Conservation (phyloP, 2,888 invertebrate genomes). For the Lysandra bellargus region DNA sequence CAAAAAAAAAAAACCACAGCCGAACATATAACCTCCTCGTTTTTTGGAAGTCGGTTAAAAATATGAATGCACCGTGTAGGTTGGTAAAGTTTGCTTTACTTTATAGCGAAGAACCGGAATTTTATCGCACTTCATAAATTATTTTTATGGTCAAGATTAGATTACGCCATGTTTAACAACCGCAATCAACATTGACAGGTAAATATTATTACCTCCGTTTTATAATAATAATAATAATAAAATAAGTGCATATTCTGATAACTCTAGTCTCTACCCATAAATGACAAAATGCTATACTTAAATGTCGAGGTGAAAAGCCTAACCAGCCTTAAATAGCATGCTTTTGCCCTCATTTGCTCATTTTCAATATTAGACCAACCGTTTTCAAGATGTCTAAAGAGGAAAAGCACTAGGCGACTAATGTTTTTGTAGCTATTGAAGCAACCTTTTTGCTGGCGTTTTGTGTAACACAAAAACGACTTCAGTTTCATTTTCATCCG, state of each 20-base stretch:
- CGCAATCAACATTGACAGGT: not conserved
- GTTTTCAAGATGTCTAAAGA: not conserved
- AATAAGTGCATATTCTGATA: not conserved
- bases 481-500: not conserved
- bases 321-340: too few species aligned
- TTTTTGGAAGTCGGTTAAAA: not conserved
- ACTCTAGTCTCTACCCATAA: not conserved
- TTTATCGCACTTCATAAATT: slow-evolving; percentile 26
- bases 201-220: not conserved
- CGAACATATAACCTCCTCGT: too few species aligned
- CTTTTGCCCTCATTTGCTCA: too few species aligned
- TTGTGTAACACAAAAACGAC: not conserved
- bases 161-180: slow-evolving; percentile 26
- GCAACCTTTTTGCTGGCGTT: not conserved
- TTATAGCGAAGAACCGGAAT: slow-evolving; percentile 25
- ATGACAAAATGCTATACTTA: not conserved
- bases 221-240: not conserved
- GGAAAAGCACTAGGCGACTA: not conserved
- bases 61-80: not conserved
- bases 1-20: too few species aligned
- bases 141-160: slow-evolving; percentile 13
- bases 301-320: not conserved
- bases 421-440: slow-evolving; percentile 1
- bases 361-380: too few species aligned
- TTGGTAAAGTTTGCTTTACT: not conserved